A percentile compares a stretch with the other conserved stretches of the same genome.
phyloP scores from a whole-genome alignment of 2,113 vertebrate genomes.

The Heterotis niloticus region DNA sequence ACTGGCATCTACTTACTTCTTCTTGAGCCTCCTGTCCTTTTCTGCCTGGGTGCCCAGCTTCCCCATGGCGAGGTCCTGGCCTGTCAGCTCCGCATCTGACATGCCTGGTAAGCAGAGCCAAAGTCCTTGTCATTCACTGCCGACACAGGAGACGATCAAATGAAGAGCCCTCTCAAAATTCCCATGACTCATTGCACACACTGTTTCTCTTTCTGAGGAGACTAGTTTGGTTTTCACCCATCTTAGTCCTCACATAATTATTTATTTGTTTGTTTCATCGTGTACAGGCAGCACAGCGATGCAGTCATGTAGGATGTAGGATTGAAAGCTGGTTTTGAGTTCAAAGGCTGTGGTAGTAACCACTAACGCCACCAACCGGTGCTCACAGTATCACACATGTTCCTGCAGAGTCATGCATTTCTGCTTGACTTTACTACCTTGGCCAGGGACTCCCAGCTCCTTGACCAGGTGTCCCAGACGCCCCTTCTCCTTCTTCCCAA shows the following conservation, averaged over 20 bases:
- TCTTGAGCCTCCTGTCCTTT: conserved; percentile 93
- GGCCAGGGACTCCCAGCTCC: conserved; percentile 67
- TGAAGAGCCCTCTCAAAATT: background rate
- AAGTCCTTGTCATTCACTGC: background rate
- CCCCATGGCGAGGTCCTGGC: conserved; percentile 84
- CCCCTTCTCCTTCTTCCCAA: conserved; percentile 97
- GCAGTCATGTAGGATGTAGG: too few relatives aligned
- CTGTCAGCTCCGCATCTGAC: conserved; percentile 81
- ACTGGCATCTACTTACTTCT: conserved; percentile 78
- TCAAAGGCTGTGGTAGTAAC: too few relatives aligned
- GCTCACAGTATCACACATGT: too few relatives aligned
- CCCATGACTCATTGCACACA: background rate
- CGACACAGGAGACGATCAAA: background rate
- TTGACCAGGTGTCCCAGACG: conserved; percentile 85
- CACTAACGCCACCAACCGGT: too few relatives aligned
- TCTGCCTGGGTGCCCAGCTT: conserved; percentile 97
- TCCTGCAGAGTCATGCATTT: too few relatives aligned
- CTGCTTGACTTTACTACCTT: conserved; percentile 33
- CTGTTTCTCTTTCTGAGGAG: background rate
- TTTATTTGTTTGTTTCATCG: background rate
- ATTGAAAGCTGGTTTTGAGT: too few relatives aligned
- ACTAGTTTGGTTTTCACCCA: background rate
- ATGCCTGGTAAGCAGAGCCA: conserved; percentile 51
- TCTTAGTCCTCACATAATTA: background rate
- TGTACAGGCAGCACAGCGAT: too few relatives aligned